A percentile compares a stretch with the other conserved stretches of the same genome.
Evolutionary conservation across 2,797 vertebrate genomes (phyloP).

Genomic region (Sitta carolinensis): DNA sequence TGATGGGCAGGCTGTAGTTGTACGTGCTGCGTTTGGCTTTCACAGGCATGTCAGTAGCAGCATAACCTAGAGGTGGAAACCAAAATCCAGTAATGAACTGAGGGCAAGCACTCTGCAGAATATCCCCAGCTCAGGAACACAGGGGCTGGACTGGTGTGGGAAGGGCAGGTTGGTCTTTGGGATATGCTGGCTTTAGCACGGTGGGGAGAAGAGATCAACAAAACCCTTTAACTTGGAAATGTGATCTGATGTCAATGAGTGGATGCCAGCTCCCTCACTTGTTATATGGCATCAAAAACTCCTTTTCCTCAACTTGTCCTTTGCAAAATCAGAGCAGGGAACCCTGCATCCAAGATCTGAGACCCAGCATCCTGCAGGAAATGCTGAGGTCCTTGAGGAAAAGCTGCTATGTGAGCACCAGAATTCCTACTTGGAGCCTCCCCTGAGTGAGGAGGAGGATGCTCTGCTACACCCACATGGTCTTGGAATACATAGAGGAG

Average conservation of each 20-base stretch:
- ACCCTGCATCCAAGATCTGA: not conserved
- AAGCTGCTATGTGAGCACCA: not conserved
- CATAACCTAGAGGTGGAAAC: constrained; percentile 78
- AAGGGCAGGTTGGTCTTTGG: not conserved
- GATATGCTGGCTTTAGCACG: not conserved
- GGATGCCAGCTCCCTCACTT: not conserved
- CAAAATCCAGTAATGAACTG: not conserved
- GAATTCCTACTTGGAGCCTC: not conserved
- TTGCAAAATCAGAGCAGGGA: not conserved
- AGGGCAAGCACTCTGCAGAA: not conserved
- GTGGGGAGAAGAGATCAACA: not conserved
- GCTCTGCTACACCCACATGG: not conserved
- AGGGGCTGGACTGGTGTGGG: not conserved
- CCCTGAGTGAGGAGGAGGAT: not conserved
- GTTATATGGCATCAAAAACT: not conserved
- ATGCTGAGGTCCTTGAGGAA: not conserved
- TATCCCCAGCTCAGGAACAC: not conserved
- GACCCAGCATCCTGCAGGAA: not conserved
- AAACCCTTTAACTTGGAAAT: not conserved
- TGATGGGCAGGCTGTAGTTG: constrained; percentile 91
- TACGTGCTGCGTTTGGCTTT: constrained; percentile 94
- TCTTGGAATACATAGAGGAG: not conserved
- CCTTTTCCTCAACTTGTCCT: not conserved
- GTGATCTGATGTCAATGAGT: not conserved
- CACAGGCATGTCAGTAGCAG: constrained; percentile 86